Evolutionary conservation across 1,140 invertebrate genomes (phyloP).

Genomic region (Holcopasites calliopsidis): DNA sequence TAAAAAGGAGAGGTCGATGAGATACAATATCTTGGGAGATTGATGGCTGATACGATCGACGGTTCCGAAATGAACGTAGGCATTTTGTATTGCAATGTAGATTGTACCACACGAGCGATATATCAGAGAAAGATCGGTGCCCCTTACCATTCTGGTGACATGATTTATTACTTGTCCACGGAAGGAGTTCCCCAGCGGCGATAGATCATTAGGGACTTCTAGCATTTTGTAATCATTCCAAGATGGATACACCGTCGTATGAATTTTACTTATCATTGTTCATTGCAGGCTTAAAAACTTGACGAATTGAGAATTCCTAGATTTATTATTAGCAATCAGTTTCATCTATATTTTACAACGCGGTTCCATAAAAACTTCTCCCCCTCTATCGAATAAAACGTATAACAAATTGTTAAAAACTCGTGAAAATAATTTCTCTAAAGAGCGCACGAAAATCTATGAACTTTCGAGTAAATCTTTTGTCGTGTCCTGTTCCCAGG

Average conservation of each 20-base stretch:
- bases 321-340: too few species aligned
- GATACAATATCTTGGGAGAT: conserved; percentile 22
- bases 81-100: conserved; percentile 40
- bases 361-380: too few species aligned
- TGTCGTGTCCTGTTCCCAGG: conserved; percentile 57
- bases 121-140: background rate
- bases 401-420: too few species aligned
- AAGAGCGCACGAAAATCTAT: too few species aligned
- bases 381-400: too few species aligned
- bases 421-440: too few species aligned
- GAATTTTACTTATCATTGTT: too few species aligned
- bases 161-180: conserved; percentile 16
- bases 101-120: conserved; percentile 11
- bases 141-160: background rate
- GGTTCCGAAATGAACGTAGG: conserved; percentile 15
- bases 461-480: conserved; percentile 16
- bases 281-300: too few species aligned
- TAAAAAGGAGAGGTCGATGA: conserved; percentile 8
- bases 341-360: too few species aligned
- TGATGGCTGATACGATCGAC: conserved; percentile 32
- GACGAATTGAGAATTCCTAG: too few species aligned
- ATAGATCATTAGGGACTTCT: background rate
- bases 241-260: too few species aligned
- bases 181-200: background rate
- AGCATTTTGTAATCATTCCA: too few species aligned